Conservation (phyloP, 2,888 invertebrate genomes). For the Pristionchus maxplancki region DNA sequence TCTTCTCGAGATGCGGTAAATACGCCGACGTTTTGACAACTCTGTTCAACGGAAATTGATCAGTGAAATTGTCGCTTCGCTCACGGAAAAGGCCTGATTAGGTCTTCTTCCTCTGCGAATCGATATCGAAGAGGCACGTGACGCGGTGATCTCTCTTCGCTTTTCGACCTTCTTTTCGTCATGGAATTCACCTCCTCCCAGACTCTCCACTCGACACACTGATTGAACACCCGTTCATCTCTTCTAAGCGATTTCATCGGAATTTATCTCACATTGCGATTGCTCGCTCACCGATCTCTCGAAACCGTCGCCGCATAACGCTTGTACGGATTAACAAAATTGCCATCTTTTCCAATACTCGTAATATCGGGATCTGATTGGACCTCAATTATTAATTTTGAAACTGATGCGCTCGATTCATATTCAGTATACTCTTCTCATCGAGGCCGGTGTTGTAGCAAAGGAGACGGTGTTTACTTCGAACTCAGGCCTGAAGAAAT, state of each 20-base stretch:
- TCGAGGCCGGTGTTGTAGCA: neutral
- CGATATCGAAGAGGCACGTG: neutral
- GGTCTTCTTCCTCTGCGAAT: neutral
- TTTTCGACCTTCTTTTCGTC: neutral
- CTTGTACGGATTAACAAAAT: conserved; percentile 24
- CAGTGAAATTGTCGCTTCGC: too few relatives aligned
- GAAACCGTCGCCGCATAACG: neutral
- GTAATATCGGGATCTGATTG: conserved; percentile 19
- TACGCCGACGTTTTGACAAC: neutral
- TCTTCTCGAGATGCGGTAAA: neutral
- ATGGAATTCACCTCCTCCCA: neutral
- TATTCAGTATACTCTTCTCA: neutral
- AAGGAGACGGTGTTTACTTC: neutral
- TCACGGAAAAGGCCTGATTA: neutral
- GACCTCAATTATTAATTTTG: neutral
- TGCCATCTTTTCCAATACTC: neutral
- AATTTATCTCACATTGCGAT: too few relatives aligned
- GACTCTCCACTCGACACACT: conserved; percentile 24
- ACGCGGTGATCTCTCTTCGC: neutral
- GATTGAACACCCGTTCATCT: too few relatives aligned
- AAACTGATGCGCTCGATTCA: neutral
- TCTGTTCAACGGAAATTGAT: neutral
- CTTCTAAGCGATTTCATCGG: too few relatives aligned
- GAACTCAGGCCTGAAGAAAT: conserved; percentile 6
- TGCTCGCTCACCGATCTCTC: neutral